Base-by-base conservation (phyloP, 2,797 vertebrate species). In the Chromis chromis region DNA sequence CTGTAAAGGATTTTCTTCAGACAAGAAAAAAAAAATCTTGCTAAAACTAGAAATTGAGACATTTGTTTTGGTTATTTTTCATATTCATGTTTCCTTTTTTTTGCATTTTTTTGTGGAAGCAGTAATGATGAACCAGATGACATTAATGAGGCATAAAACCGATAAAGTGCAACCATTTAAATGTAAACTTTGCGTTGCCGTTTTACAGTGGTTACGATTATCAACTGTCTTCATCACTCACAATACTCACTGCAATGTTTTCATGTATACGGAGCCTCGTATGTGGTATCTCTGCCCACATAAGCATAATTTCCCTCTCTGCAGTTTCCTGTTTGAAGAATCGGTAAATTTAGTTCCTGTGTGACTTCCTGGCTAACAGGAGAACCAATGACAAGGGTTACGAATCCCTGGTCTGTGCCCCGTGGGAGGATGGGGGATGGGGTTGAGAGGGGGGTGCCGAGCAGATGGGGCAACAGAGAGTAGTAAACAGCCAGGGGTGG, bases 291-390 rank as follows among this genome's bases (percentile, higher is more conserved):
- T 66, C 39, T 39, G 28, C 56, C 28, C 54, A 42, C 2, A 8
- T 3, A 79, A 71, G 65, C 58, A 73, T 69, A 4, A 27, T 28
- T 58, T 62, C 49, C 42, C 33, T 65, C 65, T 57, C 27, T 42
- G 12, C 24, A 0, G 53, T 63, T 87, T 87, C 74, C 86, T 85
- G 66, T 86, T 84, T 65, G 62, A 84, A 81, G 12, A 64, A 76
- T 76, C 58, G 66, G 75, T 50, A 70, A 52, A 65, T 58, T 0
- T 24, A 59, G 76, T 87, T 90, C 88, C 85, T 82, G 39, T 76
- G 66, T 66, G 70, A 56, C 75, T 86, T 90, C 82, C 85, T 84
- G 76, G 1, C 60, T 27, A 14, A n/a, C 42, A 57, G 31, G 14
- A 61, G 44, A 70, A 57, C 54, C 39, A 40, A 1, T 36, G 40